These are phyloP conservation scores for Metellina segmentata DNA, from an alignment of 2,888 invertebrate species.

Conservation along the genomic window DNA sequence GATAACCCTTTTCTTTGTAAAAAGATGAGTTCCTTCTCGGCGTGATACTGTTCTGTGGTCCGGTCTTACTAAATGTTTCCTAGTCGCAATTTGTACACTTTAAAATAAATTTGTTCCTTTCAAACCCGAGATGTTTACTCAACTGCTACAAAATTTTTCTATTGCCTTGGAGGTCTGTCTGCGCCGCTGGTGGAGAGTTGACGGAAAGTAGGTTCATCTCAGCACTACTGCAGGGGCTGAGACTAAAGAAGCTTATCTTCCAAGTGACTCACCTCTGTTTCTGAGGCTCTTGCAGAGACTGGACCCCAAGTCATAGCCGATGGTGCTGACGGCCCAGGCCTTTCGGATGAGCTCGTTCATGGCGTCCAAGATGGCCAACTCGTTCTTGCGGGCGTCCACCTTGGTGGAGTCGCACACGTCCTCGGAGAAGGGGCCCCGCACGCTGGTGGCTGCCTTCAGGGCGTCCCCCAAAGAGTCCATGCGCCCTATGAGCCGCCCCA, in stretches of 20 bases:
- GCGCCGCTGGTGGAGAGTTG: too few species aligned
- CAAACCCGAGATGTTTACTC: too few species aligned
- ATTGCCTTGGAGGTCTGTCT: too few species aligned
- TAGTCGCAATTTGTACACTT: too few species aligned
- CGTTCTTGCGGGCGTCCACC: conserved; percentile 80
- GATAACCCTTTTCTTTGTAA: too few species aligned
- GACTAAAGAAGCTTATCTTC: neutral
- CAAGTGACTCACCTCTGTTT: conserved; percentile 84
- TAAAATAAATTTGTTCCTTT: neutral
- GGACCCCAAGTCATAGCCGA: conserved; percentile 95
- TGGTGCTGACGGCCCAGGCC: conserved; percentile 97
- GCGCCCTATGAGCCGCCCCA: conserved; percentile 89
- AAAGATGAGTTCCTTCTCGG: too few species aligned
- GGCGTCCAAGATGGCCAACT: conserved; percentile 77
- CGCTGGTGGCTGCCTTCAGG: conserved; percentile 83
- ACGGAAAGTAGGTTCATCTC: too few species aligned
- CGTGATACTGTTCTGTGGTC: too few species aligned
- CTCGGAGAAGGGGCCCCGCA: neutral
- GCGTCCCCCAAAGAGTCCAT: conserved; percentile 88
- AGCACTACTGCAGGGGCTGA: neutral
- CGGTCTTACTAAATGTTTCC: too few species aligned
- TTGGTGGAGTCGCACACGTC: conserved; percentile 3
- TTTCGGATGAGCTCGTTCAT: conserved; percentile 88
- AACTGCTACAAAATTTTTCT: too few species aligned
- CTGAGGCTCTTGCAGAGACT: conserved; percentile 94